phyloP scores from a whole-genome alignment of 2,797 vertebrate species.

The Pelobates cultripes region DNA sequence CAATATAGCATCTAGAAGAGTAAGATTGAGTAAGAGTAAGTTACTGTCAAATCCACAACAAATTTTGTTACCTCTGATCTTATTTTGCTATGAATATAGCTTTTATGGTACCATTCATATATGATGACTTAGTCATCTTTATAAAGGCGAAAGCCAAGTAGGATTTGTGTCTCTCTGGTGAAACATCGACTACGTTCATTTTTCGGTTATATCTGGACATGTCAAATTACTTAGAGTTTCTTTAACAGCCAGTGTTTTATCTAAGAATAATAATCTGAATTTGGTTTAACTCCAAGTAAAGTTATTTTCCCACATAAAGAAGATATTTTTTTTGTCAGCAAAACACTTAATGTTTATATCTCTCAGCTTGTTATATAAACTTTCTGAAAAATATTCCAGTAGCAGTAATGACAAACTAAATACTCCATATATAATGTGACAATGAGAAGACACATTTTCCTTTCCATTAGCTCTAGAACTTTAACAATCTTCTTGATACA shows the following conservation, averaged over 20 bases:
- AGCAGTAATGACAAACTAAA: constrained; percentile 6
- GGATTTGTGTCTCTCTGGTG: constrained; percentile 46
- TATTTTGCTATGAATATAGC: neutral
- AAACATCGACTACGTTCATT: neutral
- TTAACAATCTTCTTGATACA: no score
- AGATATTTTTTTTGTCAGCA: constrained; percentile 13
- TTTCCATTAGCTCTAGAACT: no score
- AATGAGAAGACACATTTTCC: no score
- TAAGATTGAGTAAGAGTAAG: no score
- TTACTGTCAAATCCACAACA: no score
- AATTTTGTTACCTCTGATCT: no score
- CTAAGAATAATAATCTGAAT: constrained; percentile 13
- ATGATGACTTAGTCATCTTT: constrained; percentile 34
- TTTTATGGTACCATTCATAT: constrained; percentile 34
- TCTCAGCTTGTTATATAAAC: constrained; percentile 39
- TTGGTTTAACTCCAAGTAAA: constrained; percentile 25
- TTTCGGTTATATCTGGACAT: neutral
- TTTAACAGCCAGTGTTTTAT: constrained; percentile 6
- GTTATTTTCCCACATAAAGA: constrained; percentile 38
- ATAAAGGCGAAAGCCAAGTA: constrained; percentile 41
- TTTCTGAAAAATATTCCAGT: constrained; percentile 13
- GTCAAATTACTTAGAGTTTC: constrained; percentile 7
- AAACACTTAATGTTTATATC: constrained; percentile 41
- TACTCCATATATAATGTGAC: constrained; percentile 1
- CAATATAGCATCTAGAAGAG: no score